These are phyloP conservation scores for Penaeus chinensis DNA, from an alignment of 1,140 invertebrate genomes.

Conservation along the genomic window DNA sequence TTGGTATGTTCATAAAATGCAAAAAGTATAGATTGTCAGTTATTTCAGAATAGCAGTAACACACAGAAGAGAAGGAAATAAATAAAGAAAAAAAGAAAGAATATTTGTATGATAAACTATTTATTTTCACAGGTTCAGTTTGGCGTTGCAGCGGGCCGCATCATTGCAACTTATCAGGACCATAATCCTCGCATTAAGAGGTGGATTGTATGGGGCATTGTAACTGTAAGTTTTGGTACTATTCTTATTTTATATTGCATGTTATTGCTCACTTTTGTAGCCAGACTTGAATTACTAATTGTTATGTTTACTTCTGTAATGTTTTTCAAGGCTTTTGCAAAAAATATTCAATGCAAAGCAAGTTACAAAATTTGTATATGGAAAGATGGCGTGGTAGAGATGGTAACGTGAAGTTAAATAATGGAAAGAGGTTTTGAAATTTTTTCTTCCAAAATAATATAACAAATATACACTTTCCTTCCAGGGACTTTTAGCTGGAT, in stretches of 20 bases:
- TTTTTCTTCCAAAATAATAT: too few species aligned
- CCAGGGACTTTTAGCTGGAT: conserved; percentile 67
- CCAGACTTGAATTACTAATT: not conserved
- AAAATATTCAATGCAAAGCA: too few species aligned
- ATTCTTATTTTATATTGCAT: not conserved
- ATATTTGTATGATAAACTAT: not conserved
- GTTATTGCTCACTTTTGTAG: not conserved
- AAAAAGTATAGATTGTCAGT: too few species aligned
- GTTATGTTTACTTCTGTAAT: not conserved
- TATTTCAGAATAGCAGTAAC: too few species aligned
- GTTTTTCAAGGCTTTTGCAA: too few species aligned
- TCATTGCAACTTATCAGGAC: conserved; percentile 64
- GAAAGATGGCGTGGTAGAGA: too few species aligned
- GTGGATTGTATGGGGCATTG: conserved; percentile 69
- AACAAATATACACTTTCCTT: not conserved
- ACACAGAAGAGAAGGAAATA: too few species aligned
- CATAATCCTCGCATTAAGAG: conserved; percentile 64
- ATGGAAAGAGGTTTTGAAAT: not conserved
- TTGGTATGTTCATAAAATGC: too few species aligned
- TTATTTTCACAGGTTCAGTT: conserved; percentile 72
- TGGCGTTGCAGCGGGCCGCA: conserved; percentile 70
- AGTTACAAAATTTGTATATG: too few species aligned
- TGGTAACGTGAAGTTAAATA: too few species aligned
- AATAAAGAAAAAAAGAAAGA: not conserved
- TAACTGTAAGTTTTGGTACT: conserved; percentile 17